Base-by-base conservation (phyloP, 2,113 vertebrate genomes). In the Helogale parvula region DNA sequence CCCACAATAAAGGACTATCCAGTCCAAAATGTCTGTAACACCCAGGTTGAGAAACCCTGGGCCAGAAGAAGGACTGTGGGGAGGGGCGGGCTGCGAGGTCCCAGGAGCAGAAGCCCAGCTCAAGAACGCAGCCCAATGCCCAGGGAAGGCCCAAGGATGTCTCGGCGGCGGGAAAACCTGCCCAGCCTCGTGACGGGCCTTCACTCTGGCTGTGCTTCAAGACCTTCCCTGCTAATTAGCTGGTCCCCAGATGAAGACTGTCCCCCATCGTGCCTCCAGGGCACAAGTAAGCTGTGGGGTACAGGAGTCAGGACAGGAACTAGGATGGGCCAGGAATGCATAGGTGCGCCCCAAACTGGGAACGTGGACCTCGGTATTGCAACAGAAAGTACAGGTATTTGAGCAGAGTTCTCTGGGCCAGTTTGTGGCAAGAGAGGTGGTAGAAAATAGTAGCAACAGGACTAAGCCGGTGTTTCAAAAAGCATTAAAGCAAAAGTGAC, bases 401-500 rank as follows among this genome's bases (percentile, higher is more conserved):
- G 35, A 79, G 50, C 83, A 94, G 79, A 79, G 50, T 65, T 79
- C 74, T 93, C 31, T 35, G 52, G 66, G 10, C 60, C 74, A 89
- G 76, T 85, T 90, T 97, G 92, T 31, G 50, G 50, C 2, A 7
- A 86, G 90, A 89, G 57, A 88, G 92, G 77, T 80, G 96, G 93
- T 60, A 97, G 97, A 95, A 33, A 45, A 80, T 63, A n/a, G 60
- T 29, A 69, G 31, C 10, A 41, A n/a, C 3, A 3, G 57, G 66
- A 90, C 84, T 19, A 52, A 41, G 77, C 84, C 0, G 3, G 1
- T 54, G 41, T 96, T 65, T 83, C 50, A 9, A 47, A 96, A 95
- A 95, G 84, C 96, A 97, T 98, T 94, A 91, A 88, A 93, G 88
- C 95, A 92, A 91, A 97, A 98, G 95, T 85, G 79, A 98, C 96